phyloP scores from a whole-genome alignment of 1,140 invertebrate species.

The Euwallacea similis region DNA sequence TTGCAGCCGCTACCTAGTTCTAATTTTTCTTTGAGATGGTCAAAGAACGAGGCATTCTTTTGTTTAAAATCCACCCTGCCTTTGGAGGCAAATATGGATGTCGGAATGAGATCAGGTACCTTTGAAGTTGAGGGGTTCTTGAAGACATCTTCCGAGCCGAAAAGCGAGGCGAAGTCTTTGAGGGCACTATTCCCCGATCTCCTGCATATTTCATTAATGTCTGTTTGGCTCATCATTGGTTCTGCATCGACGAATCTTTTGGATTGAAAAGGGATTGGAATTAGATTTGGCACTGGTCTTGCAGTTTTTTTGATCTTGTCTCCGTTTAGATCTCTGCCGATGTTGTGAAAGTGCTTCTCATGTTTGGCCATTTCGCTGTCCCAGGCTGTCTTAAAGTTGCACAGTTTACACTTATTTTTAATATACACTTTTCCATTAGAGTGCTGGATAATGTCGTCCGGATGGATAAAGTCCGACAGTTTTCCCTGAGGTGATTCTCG shows the following conservation, averaged over 20 bases:
- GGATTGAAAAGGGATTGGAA: slow-evolving; percentile 59
- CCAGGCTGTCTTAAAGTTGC: slow-evolving; percentile 54
- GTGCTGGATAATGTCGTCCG: slow-evolving; percentile 57
- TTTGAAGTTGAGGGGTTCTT: slow-evolving; percentile 32
- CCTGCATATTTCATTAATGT: slow-evolving; percentile 55
- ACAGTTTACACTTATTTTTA: slow-evolving; percentile 52
- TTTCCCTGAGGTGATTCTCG: slow-evolving; percentile 34
- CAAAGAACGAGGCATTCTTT: slow-evolving; percentile 79
- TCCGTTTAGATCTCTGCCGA: slow-evolving; percentile 47
- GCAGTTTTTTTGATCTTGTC: slow-evolving; percentile 56
- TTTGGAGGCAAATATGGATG: slow-evolving; percentile 45
- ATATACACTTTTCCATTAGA: slow-evolving; percentile 56
- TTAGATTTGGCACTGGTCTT: slow-evolving; percentile 70
- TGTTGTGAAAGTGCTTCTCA: slow-evolving; percentile 57
- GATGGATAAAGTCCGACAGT: slow-evolving; percentile 56
- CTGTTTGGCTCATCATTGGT: slow-evolving; percentile 52
- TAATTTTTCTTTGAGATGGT: slow-evolving; percentile 76
- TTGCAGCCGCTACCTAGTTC: slow-evolving; percentile 59
- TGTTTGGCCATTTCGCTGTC: slow-evolving; percentile 61
- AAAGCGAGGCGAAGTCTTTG: slow-evolving; percentile 57
- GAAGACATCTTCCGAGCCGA: slow-evolving; percentile 55
- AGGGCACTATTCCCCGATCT: slow-evolving; percentile 54
- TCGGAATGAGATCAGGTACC: slow-evolving; percentile 43
- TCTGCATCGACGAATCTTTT: slow-evolving; percentile 26
- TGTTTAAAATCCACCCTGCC: slow-evolving; percentile 59